phyloP scores from a whole-genome alignment of 2,113 vertebrate species.

The Labeo catla region DNA sequence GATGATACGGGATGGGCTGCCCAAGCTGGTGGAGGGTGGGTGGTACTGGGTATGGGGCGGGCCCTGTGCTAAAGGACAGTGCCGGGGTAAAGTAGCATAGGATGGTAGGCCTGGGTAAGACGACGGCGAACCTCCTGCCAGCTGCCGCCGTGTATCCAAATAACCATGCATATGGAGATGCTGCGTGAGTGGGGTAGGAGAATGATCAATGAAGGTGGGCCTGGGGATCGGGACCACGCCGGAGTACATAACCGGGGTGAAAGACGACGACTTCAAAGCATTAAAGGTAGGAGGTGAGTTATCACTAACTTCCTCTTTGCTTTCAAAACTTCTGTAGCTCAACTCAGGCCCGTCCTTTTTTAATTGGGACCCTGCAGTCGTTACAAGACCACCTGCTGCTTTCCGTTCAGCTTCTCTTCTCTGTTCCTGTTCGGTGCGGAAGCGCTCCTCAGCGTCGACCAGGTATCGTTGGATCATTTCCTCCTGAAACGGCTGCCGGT shows the following conservation, averaged over 20 bases:
- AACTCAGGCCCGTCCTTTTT: conserved; percentile 70
- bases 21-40: conserved; percentile 62
- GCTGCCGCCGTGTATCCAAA: conserved; percentile 83
- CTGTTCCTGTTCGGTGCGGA: conserved; percentile 84
- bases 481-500: conserved; percentile 93
- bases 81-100: conserved; percentile 89
- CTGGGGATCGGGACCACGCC: conserved; percentile 87
- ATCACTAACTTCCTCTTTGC: conserved; percentile 66
- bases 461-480: conserved; percentile 98
- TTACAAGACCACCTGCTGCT: conserved; percentile 37
- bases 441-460: conserved; percentile 87
- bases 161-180: conserved; percentile 74
- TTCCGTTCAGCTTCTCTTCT: conserved; percentile 85
- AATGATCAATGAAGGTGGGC: conserved; percentile 74
- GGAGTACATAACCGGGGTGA: conserved; percentile 77
- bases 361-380: conserved; percentile 55
- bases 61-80: conserved; percentile 75
- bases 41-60: conserved; percentile 68
- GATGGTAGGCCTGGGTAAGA: conserved; percentile 79
- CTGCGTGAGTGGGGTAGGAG: conserved; percentile 59
- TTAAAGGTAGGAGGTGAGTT: conserved; percentile 59
- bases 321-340: conserved; percentile 62
- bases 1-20: conserved; percentile 67
- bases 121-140: conserved; percentile 81
- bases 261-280: conserved; percentile 61